Evolutionary conservation across 1,140 invertebrate genomes (phyloP).

Genomic region (Drosophila parvula): DNA sequence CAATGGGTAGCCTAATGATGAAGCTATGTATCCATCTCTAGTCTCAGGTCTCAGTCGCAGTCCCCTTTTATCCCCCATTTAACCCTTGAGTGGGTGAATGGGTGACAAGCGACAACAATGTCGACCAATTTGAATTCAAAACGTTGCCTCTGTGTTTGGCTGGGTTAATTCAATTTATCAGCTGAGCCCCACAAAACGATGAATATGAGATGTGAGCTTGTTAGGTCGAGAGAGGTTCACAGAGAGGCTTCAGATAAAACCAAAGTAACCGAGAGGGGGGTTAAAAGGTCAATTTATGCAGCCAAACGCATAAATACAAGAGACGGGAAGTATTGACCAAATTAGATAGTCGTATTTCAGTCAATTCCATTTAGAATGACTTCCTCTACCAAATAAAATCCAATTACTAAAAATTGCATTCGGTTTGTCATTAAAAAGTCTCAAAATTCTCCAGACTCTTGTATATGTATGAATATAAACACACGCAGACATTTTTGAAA

Average conservation of each 20-base stretch:
- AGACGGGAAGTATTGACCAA: conserved; percentile 45
- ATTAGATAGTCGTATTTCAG: conserved; percentile 29
- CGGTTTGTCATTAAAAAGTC: conserved; percentile 29
- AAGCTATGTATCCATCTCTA: conserved; percentile 10
- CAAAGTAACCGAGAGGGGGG: not conserved
- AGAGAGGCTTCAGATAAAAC: conserved; percentile 4
- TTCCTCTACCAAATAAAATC: conserved; percentile 22
- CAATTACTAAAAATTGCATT: conserved; percentile 31
- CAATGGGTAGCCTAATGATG: conserved; percentile 38
- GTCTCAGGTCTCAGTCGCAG: not conserved
- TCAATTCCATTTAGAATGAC: conserved; percentile 14
- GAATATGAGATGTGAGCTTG: conserved; percentile 44
- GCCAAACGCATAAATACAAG: conserved; percentile 54
- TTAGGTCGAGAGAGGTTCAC: conserved; percentile 24
- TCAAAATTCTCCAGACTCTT: conserved; percentile 26
- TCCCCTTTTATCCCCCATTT: conserved; percentile 21
- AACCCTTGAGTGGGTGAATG: conserved; percentile 46
- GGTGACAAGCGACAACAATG: conserved; percentile 51
- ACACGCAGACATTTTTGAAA: conserved; percentile 3
- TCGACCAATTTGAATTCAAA: conserved; percentile 58
- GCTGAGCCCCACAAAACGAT: conserved; percentile 46
- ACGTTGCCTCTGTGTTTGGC: conserved; percentile 59
- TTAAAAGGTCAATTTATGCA: conserved; percentile 71
- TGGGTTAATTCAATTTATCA: conserved; percentile 78
- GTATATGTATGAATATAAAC: not conserved